Conservation (phyloP, 2,797 vertebrate species). For the Epinephelus awoara region DNA sequence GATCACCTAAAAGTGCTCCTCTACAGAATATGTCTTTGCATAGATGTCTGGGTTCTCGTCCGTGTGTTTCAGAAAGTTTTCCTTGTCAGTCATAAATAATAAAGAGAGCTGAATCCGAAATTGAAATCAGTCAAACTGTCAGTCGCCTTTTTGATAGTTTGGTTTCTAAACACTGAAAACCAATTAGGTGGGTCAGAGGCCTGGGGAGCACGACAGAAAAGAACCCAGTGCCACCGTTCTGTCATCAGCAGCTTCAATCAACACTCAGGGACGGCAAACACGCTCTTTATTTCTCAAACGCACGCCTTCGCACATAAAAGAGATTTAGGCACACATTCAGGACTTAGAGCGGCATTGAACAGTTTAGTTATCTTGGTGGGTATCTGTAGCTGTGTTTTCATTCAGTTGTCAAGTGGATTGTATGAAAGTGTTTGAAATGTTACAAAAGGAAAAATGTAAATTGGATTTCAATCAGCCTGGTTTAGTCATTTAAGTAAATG, state of each 20-base stretch:
- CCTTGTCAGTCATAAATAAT: conserved; percentile 71
- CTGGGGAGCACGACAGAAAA: conserved; percentile 58
- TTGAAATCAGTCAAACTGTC: conserved; percentile 64
- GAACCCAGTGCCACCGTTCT: conserved; percentile 58
- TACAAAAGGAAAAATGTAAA: conserved; percentile 53
- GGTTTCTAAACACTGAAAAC: conserved; percentile 68
- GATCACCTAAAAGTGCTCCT: conserved; percentile 24
- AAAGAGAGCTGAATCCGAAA: conserved; percentile 58
- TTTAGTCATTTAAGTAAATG: conserved; percentile 36
- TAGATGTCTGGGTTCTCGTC: conserved; percentile 33
- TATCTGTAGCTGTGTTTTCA: conserved; percentile 38
- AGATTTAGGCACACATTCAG: conserved; percentile 35
- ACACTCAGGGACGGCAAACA: conserved; percentile 36
- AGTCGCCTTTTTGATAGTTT: conserved; percentile 64
- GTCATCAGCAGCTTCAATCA: conserved; percentile 71
- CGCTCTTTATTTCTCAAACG: conserved; percentile 44
- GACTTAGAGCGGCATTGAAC: conserved; percentile 26
- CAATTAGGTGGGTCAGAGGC: conserved; percentile 78
- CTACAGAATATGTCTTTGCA: not conserved
- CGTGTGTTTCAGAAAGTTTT: conserved; percentile 66
- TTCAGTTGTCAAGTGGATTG: conserved; percentile 62
- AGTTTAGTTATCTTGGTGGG: conserved; percentile 42
- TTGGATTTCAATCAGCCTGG: conserved; percentile 36
- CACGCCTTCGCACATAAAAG: conserved; percentile 46
- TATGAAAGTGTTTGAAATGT: conserved; percentile 39